Evolutionary conservation across 2,797 vertebrate genomes (phyloP).

Genomic region (Sciaenops ocellatus): DNA sequence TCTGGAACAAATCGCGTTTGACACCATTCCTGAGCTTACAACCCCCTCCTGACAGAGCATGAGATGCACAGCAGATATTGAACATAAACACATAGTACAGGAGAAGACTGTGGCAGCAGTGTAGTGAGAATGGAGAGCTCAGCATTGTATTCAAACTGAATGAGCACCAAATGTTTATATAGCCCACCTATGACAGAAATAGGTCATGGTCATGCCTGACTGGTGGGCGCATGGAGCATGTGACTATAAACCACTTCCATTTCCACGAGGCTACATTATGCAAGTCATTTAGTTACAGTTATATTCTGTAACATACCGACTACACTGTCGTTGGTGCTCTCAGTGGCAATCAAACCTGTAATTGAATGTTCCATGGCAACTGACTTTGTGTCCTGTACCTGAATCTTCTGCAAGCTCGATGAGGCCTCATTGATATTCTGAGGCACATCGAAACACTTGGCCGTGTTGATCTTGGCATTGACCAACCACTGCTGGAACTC

Average conservation of each 20-base stretch:
- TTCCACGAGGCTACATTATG: background rate
- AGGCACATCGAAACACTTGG: conserved; percentile 95
- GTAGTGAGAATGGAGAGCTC: background rate
- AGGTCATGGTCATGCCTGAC: background rate
- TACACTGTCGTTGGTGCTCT: too few species aligned
- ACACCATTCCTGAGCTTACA: background rate
- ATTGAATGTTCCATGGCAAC: background rate
- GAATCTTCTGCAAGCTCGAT: conserved; percentile 92
- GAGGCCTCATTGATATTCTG: conserved; percentile 91
- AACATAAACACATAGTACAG: background rate
- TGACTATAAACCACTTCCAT: background rate
- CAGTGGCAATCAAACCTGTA: background rate
- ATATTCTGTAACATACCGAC: background rate
- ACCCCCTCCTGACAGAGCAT: background rate
- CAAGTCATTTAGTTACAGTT: background rate
- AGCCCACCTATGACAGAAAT: background rate
- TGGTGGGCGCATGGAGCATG: too few species aligned
- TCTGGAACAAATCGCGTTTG: background rate
- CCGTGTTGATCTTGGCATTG: conserved; percentile 92
- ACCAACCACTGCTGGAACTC: conserved; percentile 98
- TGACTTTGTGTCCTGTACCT: conserved; percentile 83
- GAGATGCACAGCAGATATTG: background rate
- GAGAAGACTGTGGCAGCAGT: background rate
- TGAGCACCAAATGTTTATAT: background rate
- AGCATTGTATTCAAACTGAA: background rate